Evolutionary conservation across 2,888 invertebrate species (phyloP), one percentile per base, ranked within the genome.

Genomic region (Megaustenia siamemsis): DNA sequence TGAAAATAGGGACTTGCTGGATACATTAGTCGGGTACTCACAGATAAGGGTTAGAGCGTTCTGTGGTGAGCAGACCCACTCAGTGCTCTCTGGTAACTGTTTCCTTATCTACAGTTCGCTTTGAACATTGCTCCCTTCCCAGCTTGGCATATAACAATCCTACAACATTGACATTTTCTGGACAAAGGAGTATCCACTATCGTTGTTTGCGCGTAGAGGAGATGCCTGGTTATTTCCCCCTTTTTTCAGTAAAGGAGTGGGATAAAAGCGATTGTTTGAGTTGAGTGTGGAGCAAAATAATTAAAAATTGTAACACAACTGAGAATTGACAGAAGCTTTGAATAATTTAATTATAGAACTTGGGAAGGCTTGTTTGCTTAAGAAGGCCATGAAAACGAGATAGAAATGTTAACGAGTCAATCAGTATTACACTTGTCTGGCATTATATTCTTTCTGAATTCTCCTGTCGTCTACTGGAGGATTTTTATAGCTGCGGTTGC

Each of bases 21-120:
- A 38, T 43, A 66, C 78, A 78, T 78, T 78, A 78, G 78, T 5
- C 28, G 40, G 78, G n/a, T 45, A 78, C 78, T 78, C 43, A 63
- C 32, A 38, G 78, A 78, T 78, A 78, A 78, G 63, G 45, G 32
- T 28, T 77, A 56, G 56, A 60, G 78, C n/a, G 21, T 32, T 66
- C n/a, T 35, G 15, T 40, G 38, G 63, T 43, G 21, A 43, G 45
- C 43, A 63, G 78, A 45, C 43, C 43, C 78, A 63, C 32, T 78
- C 63, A 66, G 8, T 63, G 78, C 63, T 78, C 43, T 40, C 66
- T 63, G 60, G 43, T 60, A 78, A 66, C 40, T n/a, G 66, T 66
- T 60, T 24, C 66, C 66, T 78, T 78, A 78, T 78, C 78, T 78
- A 18, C 8, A 5, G 66, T 45, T 43, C 53, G 63, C 60, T 60